These are phyloP conservation scores for Fabriciana adippe DNA, from an alignment of 2,888 invertebrate genomes.

Conservation along the genomic window DNA sequence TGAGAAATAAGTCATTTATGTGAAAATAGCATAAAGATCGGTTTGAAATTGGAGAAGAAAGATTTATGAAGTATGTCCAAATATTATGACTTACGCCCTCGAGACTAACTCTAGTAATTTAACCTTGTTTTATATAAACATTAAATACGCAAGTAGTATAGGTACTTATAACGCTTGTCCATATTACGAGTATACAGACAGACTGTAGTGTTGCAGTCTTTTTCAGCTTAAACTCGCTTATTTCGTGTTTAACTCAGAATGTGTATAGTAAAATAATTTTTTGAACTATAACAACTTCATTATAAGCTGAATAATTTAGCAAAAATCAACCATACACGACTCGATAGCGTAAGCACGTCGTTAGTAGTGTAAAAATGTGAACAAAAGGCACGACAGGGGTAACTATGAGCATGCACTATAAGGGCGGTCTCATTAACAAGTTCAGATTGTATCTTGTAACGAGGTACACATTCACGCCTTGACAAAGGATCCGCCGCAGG, in stretches of 20 bases:
- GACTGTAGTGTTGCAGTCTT: too few relatives aligned
- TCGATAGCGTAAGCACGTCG: constrained; percentile 24
- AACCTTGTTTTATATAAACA: too few relatives aligned
- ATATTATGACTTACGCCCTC: too few relatives aligned
- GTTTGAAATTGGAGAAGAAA: too few relatives aligned
- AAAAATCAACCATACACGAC: constrained; percentile 13
- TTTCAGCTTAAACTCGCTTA: background rate
- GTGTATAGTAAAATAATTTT: background rate
- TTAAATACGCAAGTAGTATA: too few relatives aligned
- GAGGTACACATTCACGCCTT: constrained; percentile 49
- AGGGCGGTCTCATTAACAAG: constrained; percentile 37
- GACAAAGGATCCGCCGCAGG: constrained; percentile 55
- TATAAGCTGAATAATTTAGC: constrained; percentile 2
- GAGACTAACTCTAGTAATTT: too few relatives aligned
- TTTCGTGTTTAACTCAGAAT: background rate
- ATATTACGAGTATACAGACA: too few relatives aligned
- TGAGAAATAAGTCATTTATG: too few relatives aligned
- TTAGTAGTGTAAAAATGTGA: constrained; percentile 22
- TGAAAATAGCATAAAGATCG: too few relatives aligned
- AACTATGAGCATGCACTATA: constrained; percentile 20
- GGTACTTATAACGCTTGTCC: too few relatives aligned
- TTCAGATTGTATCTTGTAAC: constrained; percentile 38
- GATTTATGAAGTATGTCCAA: too few relatives aligned
- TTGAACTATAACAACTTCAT: constrained; percentile 2
- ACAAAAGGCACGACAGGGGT: constrained; percentile 28